Evolutionary conservation across 2,113 vertebrate species (phyloP).

Genomic region (Crotalus horridus): DNA sequence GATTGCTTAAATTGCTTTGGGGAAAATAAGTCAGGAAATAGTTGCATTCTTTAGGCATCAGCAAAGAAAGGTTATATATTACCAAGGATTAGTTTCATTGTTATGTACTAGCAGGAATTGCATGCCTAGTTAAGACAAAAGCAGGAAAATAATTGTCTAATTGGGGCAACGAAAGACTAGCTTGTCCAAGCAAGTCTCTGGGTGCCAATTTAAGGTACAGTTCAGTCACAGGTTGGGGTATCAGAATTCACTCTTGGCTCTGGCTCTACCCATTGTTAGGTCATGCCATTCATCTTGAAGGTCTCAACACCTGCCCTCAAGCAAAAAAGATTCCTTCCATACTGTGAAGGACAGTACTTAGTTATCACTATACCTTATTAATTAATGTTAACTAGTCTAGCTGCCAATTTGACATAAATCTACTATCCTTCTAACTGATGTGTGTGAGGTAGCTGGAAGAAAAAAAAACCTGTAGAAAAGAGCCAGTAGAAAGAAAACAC

Average conservation of each 20-base stretch:
- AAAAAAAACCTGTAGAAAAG: not conserved
- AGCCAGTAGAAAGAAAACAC: not conserved
- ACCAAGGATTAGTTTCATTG: not conserved
- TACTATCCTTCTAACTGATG: not conserved
- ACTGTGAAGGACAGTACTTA: not conserved
- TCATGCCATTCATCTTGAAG: not conserved
- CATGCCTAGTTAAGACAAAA: not conserved
- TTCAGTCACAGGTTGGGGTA: not conserved
- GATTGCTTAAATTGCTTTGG: not conserved
- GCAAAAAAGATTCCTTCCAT: not conserved
- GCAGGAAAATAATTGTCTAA: not conserved
- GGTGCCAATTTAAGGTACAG: not conserved
- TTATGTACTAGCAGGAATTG: not conserved
- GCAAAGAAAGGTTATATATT: not conserved
- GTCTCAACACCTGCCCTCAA: not conserved
- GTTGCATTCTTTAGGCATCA: not conserved
- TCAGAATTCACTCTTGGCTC: not conserved
- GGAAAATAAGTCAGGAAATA: not conserved
- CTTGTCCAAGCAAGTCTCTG: not conserved
- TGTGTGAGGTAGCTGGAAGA: not conserved
- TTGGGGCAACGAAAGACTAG: not conserved
- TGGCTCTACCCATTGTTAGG: not conserved
- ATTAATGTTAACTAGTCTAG: not conserved
- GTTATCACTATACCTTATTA: not conserved
- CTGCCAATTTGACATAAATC: not conserved